Evolutionary conservation across 1,140 invertebrate genomes (phyloP).

Genomic region (Calephelis nemesis): DNA sequence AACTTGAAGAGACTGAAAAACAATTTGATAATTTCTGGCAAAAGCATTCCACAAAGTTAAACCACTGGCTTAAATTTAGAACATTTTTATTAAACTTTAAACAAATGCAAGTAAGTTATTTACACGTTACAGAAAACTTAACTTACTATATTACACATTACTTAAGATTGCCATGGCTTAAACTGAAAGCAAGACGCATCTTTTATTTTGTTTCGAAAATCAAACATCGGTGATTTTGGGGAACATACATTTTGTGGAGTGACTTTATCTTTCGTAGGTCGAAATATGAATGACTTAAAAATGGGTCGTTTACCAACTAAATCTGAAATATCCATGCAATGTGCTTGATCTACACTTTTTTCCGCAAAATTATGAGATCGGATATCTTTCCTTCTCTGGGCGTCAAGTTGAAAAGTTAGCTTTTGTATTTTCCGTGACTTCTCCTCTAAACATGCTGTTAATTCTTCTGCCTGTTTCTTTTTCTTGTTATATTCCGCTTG

Average conservation of each 20-base stretch:
- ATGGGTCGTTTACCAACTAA: conserved; percentile 51
- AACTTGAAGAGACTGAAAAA: conserved; percentile 96
- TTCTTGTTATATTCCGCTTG: conserved; percentile 70
- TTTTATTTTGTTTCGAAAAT: conserved; percentile 58
- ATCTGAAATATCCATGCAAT: conserved; percentile 66
- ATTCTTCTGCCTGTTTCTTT: conserved; percentile 66
- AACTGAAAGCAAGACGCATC: conserved; percentile 57
- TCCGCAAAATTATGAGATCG: conserved; percentile 51
- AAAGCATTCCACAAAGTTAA: conserved; percentile 91
- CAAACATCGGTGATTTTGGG: conserved; percentile 64
- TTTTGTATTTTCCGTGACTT: conserved; percentile 72
- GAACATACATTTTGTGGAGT: conserved; percentile 54
- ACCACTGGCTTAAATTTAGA: conserved; percentile 92
- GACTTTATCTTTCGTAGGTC: conserved; percentile 57
- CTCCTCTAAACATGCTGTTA: conserved; percentile 64
- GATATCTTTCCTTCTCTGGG: conserved; percentile 66
- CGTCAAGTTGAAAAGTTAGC: conserved; percentile 66
- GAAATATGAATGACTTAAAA: conserved; percentile 64
- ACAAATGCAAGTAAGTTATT: conserved; percentile 71
- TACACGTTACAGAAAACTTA: conserved; percentile 17
- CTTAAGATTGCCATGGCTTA: conserved; percentile 45
- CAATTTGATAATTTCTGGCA: conserved; percentile 97
- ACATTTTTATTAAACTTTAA: conserved; percentile 85
- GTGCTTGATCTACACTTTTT: conserved; percentile 44
- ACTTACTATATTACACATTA: conserved; percentile 18